Evolutionary conservation across 1,140 invertebrate genomes (phyloP), one percentile per base, ranked within the genome.

Genomic region (Drosophila mojavensis): DNA sequence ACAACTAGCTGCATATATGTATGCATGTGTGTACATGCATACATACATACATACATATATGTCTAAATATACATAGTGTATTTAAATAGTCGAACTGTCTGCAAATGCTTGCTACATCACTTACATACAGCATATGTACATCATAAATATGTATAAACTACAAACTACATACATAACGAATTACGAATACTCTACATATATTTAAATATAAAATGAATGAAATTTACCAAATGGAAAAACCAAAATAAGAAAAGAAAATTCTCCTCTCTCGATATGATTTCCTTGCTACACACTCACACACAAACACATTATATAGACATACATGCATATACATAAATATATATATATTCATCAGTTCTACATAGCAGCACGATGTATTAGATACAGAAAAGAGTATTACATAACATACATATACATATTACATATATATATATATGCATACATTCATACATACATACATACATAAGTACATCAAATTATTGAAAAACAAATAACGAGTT

Each of bases 401-500:
- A 39, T 39, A 39, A 39, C 36, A 39, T 33, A 70, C 33, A 33
- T 33, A 33, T 33, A 33, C 33, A 33, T 33, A 33, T 33, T 58
- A 60, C 36, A 71, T 64, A 48, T 26, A 62, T 50, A 43, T 59
- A 59, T 24, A 11, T 2, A 24, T 24, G 1, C 59, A 59, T 72
- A 66, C 36, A 66, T 60, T 45, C 15, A 59, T 54, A 43, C 36
- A 69, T 33, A 33, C 33, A 33, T 33, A 33, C 33, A 33, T 33
- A 33, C 33, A 33, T 36, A 56, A 17, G 48, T 54, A 70, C 11
- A 33, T 48, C 10, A 20, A 48, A 17, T 47, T 17, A 45, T 45
- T 43, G 26, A 41, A 45, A 45, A 17, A 67, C 68, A 66, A 88
- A 88, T 78, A 84, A 84, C 76, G 81, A 89, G 80, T 81, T 89